Percentiles rank a stretch among this genome's conserved stretches.
phyloP scores from a whole-genome alignment of 2,113 vertebrate species.

The Sigmodon hispidus region DNA sequence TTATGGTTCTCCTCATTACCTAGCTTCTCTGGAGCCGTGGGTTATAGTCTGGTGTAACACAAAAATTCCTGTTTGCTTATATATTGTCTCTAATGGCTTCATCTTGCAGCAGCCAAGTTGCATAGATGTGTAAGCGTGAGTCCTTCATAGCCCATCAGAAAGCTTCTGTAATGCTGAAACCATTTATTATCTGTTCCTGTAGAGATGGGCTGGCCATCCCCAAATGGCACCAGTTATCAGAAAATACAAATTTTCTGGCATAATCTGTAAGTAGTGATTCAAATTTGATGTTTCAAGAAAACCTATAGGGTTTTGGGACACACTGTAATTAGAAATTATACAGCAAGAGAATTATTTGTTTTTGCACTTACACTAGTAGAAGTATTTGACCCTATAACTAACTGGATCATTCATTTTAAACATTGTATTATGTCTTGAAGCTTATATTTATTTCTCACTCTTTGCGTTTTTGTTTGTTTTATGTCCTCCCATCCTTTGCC shows the following conservation, averaged over 20 bases:
- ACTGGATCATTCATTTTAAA: not conserved
- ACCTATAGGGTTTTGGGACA: not conserved
- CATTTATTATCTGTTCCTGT: not conserved
- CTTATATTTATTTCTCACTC: not conserved
- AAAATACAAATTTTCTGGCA: constrained; percentile 8
- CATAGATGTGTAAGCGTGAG: not conserved
- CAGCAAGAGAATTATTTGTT: not conserved
- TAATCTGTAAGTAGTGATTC: not conserved
- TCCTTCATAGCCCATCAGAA: not conserved
- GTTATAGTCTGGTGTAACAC: too few relatives aligned
- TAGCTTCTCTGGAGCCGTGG: too few relatives aligned
- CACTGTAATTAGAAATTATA: constrained; percentile 7
- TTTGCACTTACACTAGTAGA: not conserved
- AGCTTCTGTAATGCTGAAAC: not conserved
- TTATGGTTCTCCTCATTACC: too few relatives aligned
- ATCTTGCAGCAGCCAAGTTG: not conserved
- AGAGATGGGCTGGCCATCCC: not conserved
- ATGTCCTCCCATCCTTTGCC: fast-evolving
- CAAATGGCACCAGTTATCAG: not conserved
- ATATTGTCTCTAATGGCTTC: not conserved
- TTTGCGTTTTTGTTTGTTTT: not conserved
- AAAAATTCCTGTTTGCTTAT: not conserved
- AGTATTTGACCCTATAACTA: not conserved
- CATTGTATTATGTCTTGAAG: not conserved
- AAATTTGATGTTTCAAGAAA: not conserved